These are phyloP conservation scores for Meliscaeva auricollis DNA, from an alignment of 2,888 invertebrate genomes.

Conservation along the genomic window DNA sequence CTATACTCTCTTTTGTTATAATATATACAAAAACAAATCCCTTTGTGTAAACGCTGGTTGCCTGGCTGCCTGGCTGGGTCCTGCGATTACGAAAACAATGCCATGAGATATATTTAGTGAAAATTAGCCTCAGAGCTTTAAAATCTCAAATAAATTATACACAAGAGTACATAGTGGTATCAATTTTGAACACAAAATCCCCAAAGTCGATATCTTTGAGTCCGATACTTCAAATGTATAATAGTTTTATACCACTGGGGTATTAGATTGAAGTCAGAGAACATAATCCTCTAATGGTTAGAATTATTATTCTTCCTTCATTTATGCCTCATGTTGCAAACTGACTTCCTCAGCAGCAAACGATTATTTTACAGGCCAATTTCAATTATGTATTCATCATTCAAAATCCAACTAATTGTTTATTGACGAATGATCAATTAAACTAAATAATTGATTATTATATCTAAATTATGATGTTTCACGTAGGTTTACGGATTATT, in stretches of 20 bases:
- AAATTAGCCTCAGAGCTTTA: neutral
- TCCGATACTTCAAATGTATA: neutral
- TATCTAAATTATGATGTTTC: neutral
- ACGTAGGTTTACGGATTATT: neutral
- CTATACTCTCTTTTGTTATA: neutral
- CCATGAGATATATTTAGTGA: neutral
- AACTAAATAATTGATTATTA: neutral
- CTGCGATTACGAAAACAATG: neutral
- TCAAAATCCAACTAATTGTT: neutral
- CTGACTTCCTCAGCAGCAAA: neutral
- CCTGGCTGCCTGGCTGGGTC: too few species aligned
- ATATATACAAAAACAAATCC: neutral
- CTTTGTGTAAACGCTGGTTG: too few species aligned
- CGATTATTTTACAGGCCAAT: too few species aligned
- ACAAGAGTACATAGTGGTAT: neutral
- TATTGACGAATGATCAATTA: neutral
- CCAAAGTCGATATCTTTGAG: neutral
- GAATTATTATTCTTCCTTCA: too few species aligned
- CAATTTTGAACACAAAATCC: neutral
- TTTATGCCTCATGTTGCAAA: neutral
- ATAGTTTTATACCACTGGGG: neutral
- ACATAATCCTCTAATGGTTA: neutral
- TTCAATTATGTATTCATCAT: neutral
- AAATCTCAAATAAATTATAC: constrained; percentile 4
- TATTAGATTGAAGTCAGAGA: neutral